phyloP scores from a whole-genome alignment of 2,113 vertebrate genomes.

The Pterophyllum scalare region DNA sequence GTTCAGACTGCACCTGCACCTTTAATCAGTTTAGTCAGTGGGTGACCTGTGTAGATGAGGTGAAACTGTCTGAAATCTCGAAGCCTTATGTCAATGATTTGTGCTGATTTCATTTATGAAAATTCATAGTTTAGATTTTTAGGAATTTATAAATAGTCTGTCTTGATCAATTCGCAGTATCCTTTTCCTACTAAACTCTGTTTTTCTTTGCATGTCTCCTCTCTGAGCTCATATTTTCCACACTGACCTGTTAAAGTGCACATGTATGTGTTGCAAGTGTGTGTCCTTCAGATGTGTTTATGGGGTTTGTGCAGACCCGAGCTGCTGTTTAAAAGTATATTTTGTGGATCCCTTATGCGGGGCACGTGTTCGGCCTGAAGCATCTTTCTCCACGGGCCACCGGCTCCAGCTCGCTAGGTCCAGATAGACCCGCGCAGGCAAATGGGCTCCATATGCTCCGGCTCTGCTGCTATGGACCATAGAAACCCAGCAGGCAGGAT shows the following conservation, averaged over 20 bases:
- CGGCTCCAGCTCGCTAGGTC: conserved; percentile 43
- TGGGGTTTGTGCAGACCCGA: conserved; percentile 43
- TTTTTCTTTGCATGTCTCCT: conserved; percentile 53
- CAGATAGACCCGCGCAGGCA: conserved; percentile 45
- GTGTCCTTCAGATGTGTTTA: conserved; percentile 63
- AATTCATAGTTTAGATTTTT: conserved; percentile 47
- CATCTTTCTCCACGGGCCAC: conserved; percentile 62
- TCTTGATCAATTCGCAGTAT: conserved; percentile 38
- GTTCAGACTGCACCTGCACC: conserved; percentile 12
- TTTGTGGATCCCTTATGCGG: conserved; percentile 47
- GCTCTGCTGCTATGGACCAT: conserved; percentile 26
- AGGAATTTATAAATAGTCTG: conserved; percentile 32
- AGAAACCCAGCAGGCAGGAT: conserved; percentile 69
- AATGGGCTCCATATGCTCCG: conserved; percentile 76
- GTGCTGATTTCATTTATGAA: conserved; percentile 31
- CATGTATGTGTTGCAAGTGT: conserved; percentile 47
- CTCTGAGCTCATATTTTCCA: conserved; percentile 77
- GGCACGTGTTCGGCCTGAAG: conserved; percentile 69
- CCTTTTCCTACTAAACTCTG: conserved; percentile 14
- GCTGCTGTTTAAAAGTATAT: conserved; percentile 60
- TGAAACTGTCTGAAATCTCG: not conserved
- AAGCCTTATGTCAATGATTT: conserved; percentile 26
- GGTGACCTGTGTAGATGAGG: conserved; percentile 9
- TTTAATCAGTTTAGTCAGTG: conserved; percentile 11
- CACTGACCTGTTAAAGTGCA: conserved; percentile 49